phyloP scores from a whole-genome alignment of 2,113 vertebrate genomes.

The Pangasianodon hypophthalmus region DNA sequence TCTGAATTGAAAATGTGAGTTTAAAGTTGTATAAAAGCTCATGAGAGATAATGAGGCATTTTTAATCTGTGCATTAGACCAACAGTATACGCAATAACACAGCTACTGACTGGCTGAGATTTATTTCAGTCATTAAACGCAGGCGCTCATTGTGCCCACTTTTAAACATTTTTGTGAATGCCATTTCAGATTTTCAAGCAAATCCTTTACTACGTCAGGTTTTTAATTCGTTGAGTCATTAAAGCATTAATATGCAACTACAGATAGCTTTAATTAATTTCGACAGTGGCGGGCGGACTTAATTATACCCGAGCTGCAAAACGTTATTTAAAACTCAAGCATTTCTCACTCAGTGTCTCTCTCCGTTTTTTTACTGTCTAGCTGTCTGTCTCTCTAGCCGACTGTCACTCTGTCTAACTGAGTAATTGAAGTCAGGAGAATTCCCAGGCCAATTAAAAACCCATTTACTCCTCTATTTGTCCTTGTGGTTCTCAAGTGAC shows the following conservation, averaged over 20 bases:
- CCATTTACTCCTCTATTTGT: slow-evolving; percentile 53
- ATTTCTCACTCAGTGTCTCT: neutral
- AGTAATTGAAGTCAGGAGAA: slow-evolving; percentile 37
- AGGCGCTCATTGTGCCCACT: neutral
- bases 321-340: slow-evolving; percentile 21
- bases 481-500: slow-evolving; percentile 1
- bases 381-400: neutral
- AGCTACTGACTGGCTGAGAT: neutral
- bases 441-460: slow-evolving; percentile 59
- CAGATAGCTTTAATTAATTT: slow-evolving; percentile 37
- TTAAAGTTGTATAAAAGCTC: neutral
- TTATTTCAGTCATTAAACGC: neutral
- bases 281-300: neutral
- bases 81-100: neutral
- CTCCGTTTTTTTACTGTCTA: neutral
- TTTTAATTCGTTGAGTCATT: slow-evolving; percentile 24
- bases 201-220: neutral
- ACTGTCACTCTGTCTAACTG: slow-evolving; percentile 5
- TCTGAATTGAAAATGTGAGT: neutral
- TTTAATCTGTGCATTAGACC: neutral
- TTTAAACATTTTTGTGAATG: neutral
- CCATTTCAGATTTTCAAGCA: neutral
- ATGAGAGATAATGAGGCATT: neutral
- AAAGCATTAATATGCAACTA: slow-evolving; percentile 33
- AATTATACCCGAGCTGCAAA: slow-evolving; percentile 24